Percentiles rank a stretch among this genome's conserved stretches.
These are phyloP conservation scores for Poecilia gillii DNA, from an alignment of 2,797 vertebrate species.

Conservation along the genomic window DNA sequence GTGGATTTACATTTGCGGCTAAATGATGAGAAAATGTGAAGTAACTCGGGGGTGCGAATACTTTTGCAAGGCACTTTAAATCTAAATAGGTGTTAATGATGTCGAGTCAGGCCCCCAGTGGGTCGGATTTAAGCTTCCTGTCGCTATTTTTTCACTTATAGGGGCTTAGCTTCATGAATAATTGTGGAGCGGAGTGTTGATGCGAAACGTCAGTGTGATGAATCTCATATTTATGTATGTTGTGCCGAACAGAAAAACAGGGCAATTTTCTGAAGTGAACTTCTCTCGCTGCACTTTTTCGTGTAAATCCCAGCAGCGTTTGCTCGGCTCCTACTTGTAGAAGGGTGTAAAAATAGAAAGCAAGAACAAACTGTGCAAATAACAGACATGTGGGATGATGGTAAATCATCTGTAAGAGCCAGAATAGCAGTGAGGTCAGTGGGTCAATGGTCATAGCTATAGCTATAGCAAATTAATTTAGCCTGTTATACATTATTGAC, in stretches of 20 bases:
- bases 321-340: neutral
- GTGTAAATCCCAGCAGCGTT: conserved; percentile 1
- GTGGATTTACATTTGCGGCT: neutral
- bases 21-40: neutral
- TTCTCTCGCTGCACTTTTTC: neutral
- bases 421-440: conserved; percentile 25
- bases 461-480: conserved; percentile 37
- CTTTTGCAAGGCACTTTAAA: neutral
- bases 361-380: conserved; percentile 16
- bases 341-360: neutral
- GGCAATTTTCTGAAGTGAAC: conserved; percentile 16
- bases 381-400: conserved; percentile 7
- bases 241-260: neutral
- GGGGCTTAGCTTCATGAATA: conserved; percentile 29
- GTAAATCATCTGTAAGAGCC: conserved; percentile 23
- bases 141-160: conserved; percentile 1
- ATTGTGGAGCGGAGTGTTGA: conserved; percentile 9
- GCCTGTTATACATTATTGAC: conserved; percentile 32
- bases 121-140: conserved; percentile 4
- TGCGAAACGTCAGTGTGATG: conserved; percentile 16
- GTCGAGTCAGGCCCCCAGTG: neutral
- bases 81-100: conserved; percentile 10
- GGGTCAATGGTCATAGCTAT: neutral
- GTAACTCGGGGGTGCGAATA: neutral
- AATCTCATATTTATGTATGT: conserved; percentile 18